Evolutionary conservation across 2,888 invertebrate species (phyloP), one percentile per base, ranked within the genome.

Genomic region (Brachynemurus nebulosus): DNA sequence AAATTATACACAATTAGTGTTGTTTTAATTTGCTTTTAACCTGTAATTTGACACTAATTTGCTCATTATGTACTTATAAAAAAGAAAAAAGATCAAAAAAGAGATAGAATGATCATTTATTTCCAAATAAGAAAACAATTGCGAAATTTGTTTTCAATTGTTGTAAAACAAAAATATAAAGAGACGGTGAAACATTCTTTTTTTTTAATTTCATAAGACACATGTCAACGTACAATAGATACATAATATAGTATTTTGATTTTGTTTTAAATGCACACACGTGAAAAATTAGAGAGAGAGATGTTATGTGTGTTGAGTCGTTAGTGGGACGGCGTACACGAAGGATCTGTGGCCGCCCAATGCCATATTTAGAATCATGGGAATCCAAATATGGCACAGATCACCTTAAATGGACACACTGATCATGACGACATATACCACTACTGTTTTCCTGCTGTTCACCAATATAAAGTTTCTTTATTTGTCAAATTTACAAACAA

Each of bases 281-380:
- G 5, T 30, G 14, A 12, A 30, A 30, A 30, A 30, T 30, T 30
- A n/a, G n/a, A n/a, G n/a, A n/a, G n/a, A n/a, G n/a, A n/a, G 30
- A 11, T 30, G 27, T 34, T 23, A 16, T 34, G 34, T 42, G 9
- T 18, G 18, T 25, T 18, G 18, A 14, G 12, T 17, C 40, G 14
- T 20, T 34, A 56, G 65, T 66, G 62, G 63, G 64, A 45, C 62
- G 57, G 62, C 59, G 59, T 59, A 63, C 62, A 63, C 55, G 57
- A 61, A 57, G 61, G 58, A 62, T 54, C 55, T 67, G 66, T 72
- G 73, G 74, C 76, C 72, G 78, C 76, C 78, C 75, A 74, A 72
- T 72, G 73, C 82, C 82, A 78, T 82, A 81, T 82, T 82, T 81
- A 81, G 82, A 78, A 75, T 70, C 74, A 72, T 70, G 71, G 75